Evolutionary conservation across 2,797 vertebrate species (phyloP).

Genomic region (Lerista edwardsae): DNA sequence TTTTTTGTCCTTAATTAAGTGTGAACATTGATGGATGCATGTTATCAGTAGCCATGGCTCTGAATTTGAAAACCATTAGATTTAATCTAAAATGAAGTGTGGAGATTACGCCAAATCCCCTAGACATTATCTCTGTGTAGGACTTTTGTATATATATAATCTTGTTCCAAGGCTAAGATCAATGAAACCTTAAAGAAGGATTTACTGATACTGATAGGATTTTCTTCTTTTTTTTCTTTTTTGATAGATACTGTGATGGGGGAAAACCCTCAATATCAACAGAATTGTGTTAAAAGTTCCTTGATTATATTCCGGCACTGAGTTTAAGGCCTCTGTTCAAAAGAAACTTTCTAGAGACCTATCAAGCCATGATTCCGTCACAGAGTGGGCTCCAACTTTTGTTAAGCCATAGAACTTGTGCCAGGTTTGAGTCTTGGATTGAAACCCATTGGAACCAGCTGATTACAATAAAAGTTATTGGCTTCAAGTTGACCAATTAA

Average conservation of each 20-base stretch:
- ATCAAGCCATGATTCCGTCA: background rate
- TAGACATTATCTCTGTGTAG: constrained; percentile 74
- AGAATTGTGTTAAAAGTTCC: constrained; percentile 58
- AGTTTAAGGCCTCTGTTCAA: constrained; percentile 18
- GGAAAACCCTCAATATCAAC: constrained; percentile 44
- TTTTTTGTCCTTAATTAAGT: constrained; percentile 72
- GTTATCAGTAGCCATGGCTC: constrained; percentile 65
- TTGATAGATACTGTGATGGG: constrained; percentile 69
- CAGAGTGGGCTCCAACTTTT: background rate
- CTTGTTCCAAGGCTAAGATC: constrained; percentile 81
- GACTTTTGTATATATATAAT: constrained; percentile 72
- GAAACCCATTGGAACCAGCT: too few relatives aligned
- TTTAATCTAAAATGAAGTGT: constrained; percentile 82
- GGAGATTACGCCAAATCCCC: constrained; percentile 78
- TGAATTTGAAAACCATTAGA: constrained; percentile 72
- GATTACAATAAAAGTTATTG: too few relatives aligned
- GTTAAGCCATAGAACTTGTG: background rate
- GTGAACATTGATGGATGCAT: constrained; percentile 62
- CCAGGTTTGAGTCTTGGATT: background rate
- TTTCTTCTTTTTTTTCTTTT: constrained; percentile 75
- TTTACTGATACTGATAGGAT: constrained; percentile 78
- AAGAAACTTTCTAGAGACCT: constrained; percentile 36
- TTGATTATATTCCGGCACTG: constrained; percentile 32
- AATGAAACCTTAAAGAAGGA: constrained; percentile 81
- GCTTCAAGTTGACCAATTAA: too few relatives aligned